phyloP scores from a whole-genome alignment of 2,888 invertebrate genomes.

The Lycocerus yunnanus region DNA sequence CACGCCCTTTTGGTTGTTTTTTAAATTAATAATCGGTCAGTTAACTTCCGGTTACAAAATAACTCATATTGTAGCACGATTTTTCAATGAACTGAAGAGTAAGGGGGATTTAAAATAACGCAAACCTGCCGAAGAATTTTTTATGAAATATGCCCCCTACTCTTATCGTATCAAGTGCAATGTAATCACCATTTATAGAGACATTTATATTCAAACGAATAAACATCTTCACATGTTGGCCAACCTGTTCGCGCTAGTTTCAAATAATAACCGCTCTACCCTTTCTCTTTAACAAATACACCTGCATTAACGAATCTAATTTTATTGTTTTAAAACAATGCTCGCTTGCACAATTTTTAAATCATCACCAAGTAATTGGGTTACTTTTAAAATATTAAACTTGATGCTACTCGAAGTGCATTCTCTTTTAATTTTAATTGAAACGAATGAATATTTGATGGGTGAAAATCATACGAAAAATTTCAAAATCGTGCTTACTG shows the following conservation, averaged over 20 bases:
- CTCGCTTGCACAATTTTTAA: neutral
- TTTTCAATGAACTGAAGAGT: constrained; percentile 34
- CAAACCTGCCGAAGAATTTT: constrained; percentile 25
- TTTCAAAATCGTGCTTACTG: too few relatives aligned
- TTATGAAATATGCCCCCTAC: constrained; percentile 26
- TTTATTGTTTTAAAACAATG: neutral
- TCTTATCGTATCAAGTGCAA: neutral
- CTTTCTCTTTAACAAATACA: neutral
- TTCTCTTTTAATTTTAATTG: neutral
- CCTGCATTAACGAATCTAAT: neutral
- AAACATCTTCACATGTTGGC: neutral
- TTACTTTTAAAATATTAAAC: neutral
- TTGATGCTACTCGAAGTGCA: neutral
- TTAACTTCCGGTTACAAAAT: constrained; percentile 39
- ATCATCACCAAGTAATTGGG: too few relatives aligned
- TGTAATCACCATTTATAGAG: neutral
- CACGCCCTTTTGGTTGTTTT: constrained; percentile 9
- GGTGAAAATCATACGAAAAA: too few relatives aligned
- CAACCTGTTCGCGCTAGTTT: neutral
- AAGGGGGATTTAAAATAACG: constrained; percentile 21
- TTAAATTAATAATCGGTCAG: constrained; percentile 21
- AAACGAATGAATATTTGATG: neutral
- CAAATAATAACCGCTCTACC: neutral
- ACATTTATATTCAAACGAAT: neutral
- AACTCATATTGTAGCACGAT: constrained; percentile 33